phyloP scores from a whole-genome alignment of 35 echinoderm and acorn worm genomes.

The Ophioderma brevispina region DNA sequence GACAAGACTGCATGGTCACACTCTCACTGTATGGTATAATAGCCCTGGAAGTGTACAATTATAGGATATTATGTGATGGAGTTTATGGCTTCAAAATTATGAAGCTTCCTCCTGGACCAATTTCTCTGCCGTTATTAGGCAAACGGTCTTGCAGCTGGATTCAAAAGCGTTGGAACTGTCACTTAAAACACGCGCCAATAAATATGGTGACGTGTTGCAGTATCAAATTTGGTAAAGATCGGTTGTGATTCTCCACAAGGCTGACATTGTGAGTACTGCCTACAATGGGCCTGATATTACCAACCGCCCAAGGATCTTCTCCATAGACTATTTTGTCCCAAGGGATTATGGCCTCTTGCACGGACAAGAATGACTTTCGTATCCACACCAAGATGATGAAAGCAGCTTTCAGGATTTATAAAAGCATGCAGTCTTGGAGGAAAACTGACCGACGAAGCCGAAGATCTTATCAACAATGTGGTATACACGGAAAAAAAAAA shows the following conservation, averaged over 20 bases:
- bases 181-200: conserved; percentile 61
- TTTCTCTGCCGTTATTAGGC: conserved; percentile 84
- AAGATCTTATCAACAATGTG: conserved; percentile 63
- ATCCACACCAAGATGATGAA: conserved; percentile 94
- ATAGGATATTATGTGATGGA: conserved; percentile 77
- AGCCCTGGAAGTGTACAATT: conserved; percentile 41
- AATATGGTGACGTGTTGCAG: conserved; percentile 85
- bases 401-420: conserved; percentile 80
- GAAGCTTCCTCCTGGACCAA: conserved; percentile 77
- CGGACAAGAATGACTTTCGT: conserved; percentile 73
- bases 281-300: conserved; percentile 93
- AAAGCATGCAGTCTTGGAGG: conserved; percentile 67
- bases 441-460: conserved; percentile 80
- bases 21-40: not conserved
- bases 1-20: not conserved
- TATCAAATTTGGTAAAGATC: conserved; percentile 80
- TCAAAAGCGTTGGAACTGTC: conserved; percentile 65
- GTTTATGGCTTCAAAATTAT: conserved; percentile 57
- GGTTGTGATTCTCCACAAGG: conserved; percentile 86
- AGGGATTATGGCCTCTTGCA: conserved; percentile 87
- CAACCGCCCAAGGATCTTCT: conserved; percentile 85
- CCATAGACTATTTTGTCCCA: conserved; percentile 87
- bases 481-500: conserved; percentile 59
- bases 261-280: conserved; percentile 70
- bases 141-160: conserved; percentile 84